Evolutionary conservation across 37 sponge, comb jelly and placozoan species (phyloP).

Genomic region (Crambe crambe): DNA sequence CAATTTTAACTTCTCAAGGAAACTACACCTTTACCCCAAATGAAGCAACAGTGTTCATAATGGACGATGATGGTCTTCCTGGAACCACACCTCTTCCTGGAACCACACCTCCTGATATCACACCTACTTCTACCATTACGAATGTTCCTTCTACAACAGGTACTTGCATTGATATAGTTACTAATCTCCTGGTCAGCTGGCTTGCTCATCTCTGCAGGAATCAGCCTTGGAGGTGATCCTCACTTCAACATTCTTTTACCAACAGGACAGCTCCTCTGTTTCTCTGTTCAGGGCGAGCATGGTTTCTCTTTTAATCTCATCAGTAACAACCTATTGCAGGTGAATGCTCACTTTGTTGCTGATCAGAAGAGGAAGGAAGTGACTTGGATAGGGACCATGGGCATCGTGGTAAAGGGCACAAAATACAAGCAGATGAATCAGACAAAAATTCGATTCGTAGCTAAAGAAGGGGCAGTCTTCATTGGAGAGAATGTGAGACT

Average conservation of each 20-base stretch:
- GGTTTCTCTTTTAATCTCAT: slow-evolving; percentile 37
- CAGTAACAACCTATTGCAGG: slow-evolving; percentile 30
- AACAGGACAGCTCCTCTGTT: slow-evolving; percentile 37
- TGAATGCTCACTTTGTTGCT: slow-evolving; percentile 32
- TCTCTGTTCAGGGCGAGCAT: slow-evolving; percentile 37
- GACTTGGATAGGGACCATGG: slow-evolving; percentile 41
- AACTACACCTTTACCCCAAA: not conserved
- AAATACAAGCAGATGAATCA: slow-evolving; percentile 9
- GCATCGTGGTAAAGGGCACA: slow-evolving; percentile 16
- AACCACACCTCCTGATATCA: not conserved
- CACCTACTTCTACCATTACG: not conserved
- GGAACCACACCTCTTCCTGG: not conserved
- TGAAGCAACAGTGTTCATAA: not conserved
- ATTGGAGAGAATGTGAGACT: slow-evolving; percentile 14
- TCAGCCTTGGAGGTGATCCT: slow-evolving; percentile 42
- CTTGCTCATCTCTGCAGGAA: too few relatives aligned
- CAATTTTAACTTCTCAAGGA: not conserved
- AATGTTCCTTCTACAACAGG: not conserved
- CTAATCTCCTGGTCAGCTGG: too few relatives aligned
- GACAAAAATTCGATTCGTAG: slow-evolving; percentile 23
- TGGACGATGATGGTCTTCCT: slow-evolving; percentile 15
- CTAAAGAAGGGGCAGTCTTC: slow-evolving; percentile 5
- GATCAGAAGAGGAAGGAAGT: slow-evolving; percentile 27
- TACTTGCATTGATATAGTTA: too few relatives aligned
- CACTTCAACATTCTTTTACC: slow-evolving; percentile 47